Base-by-base conservation (phyloP, 1,140 invertebrate genomes). In the Drosophila repletoides region DNA sequence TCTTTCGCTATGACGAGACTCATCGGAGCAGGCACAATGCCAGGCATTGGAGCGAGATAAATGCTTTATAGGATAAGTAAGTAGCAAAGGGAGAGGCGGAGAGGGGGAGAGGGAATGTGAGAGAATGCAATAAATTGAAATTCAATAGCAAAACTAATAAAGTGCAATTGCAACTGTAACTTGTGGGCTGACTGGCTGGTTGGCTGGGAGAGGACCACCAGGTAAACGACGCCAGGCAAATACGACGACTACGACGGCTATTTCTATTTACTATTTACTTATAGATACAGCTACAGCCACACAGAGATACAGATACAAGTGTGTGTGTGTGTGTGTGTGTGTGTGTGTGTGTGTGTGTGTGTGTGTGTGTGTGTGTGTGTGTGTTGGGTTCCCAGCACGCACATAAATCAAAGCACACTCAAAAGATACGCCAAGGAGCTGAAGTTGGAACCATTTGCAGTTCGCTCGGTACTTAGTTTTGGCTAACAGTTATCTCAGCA, bases 81-180 rank as follows among this genome's bases (percentile, higher is more conserved):
- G 34, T 5, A 1, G 12, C 12, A 2, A 6, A 4, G 6, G 9
- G 14, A n/a, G 15, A 4, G n/a, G 17, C 5, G 9, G 17, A 19
- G 38, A 10, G 19, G 2, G 22, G n/a, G 2, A 40, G 15, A 6
- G 5, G 10, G 31, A 34, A 3, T 5, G 36, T n/a, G n/a, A 6
- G 17, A 26, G 24, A 46, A 52, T 60, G 56, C 56, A 67, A 67
- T 67, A 67, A 67, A 67, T 74, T 79, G 80, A 67, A 84, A 84
- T 79, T 84, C 70, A 84, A 84, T 84, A 74, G 80, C 70, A 86
- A 86, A 84, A 84, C 79, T 84, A 84, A 84, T 84, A 84, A 74
- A 84, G 56, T 72, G 70, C 74, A 63, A 84, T 61, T 71, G 76
- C 60, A 60, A 72, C 40, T 51, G 66, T 38, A 7, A 60, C 6